Evolutionary conservation across 2,888 invertebrate species (phyloP), one percentile per base, ranked within the genome.

Genomic region (Nomada flava): DNA sequence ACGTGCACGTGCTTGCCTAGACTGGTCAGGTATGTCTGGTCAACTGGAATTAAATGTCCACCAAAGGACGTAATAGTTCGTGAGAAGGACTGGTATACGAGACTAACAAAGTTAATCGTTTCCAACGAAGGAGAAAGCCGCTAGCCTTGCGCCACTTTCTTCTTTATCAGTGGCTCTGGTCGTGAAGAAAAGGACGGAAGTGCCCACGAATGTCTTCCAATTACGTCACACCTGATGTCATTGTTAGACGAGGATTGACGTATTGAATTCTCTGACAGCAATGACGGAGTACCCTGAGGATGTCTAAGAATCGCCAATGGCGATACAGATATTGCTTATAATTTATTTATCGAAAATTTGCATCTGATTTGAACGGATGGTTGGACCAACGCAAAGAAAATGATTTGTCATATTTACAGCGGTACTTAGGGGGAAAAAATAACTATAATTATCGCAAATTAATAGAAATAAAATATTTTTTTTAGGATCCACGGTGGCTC

Each of bases 1-100:
- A 62, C 50, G 62, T 64, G 42, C 42, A 36, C 57, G 71, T 64
- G 57, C 50, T 47, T 50, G 26, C 29, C 53, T 9, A 47, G 2
- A 18, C 55, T 23, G 47, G 11, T 44, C 62, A 69, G 20, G 50
- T 52, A 50, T n/a, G 74, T 59, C 52, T n/a, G 60, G 52, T 75
- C 47, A 42, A 53, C 18, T 79, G 44, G 75, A 64, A 69, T 77
- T 79, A 79, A 65, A 71, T 60, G 71, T 59, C 42, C 70, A 29
- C 60, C 55, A 67, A 79, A 55, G 79, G 50, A 71, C 36, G 47
- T 65, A 47, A 67, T 62, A 57, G 60, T 68, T 71, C 53, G 23
- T 13, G 44, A 67, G 71, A 65, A 71, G 53, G 36, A 26, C 42
- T 50, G 26, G 7, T 29, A 18, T 36, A 11, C 23, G 13, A 23